These are phyloP conservation scores for Lepidurus packardi DNA, from an alignment of 1,140 invertebrate species.

Conservation along the genomic window DNA sequence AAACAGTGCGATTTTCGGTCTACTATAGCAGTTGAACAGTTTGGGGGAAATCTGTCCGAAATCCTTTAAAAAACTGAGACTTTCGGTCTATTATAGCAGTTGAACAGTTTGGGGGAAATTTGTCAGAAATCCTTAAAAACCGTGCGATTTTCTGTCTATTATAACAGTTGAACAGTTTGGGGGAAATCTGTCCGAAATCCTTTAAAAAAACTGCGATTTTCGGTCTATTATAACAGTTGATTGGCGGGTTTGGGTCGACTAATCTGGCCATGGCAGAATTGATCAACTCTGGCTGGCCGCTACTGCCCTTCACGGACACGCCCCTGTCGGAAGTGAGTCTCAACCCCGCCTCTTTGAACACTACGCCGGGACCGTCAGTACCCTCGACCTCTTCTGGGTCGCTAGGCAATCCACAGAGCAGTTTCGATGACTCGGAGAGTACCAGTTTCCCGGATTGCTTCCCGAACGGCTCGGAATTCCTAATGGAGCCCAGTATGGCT, in stretches of 20 bases:
- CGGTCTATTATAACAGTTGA: background rate
- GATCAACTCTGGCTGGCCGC: background rate
- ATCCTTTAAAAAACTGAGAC: too few species aligned
- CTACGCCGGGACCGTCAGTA: constrained; percentile 1
- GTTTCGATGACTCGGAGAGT: constrained; percentile 35
- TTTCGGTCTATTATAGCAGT: too few species aligned
- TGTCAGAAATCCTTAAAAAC: too few species aligned
- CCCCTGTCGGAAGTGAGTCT: background rate
- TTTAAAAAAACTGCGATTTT: too few species aligned
- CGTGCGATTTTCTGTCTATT: too few species aligned
- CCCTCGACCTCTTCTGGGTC: constrained; percentile 19
- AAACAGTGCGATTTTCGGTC: too few species aligned
- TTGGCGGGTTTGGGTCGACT: background rate
- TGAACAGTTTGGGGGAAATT: too few species aligned
- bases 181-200: too few species aligned
- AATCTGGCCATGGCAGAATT: background rate
- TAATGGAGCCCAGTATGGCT: constrained; percentile 24
- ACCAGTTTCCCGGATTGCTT: constrained; percentile 33
- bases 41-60: too few species aligned
- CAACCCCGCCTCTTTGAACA: background rate
- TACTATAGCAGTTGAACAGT: too few species aligned
- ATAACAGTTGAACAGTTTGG: too few species aligned
- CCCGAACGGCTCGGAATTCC: constrained; percentile 20
- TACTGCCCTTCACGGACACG: background rate
- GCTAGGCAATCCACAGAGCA: constrained; percentile 32